Evolutionary conservation across 1,140 invertebrate genomes (phyloP), one percentile per base, ranked within the genome.

Genomic region (Magallana ariakensis): DNA sequence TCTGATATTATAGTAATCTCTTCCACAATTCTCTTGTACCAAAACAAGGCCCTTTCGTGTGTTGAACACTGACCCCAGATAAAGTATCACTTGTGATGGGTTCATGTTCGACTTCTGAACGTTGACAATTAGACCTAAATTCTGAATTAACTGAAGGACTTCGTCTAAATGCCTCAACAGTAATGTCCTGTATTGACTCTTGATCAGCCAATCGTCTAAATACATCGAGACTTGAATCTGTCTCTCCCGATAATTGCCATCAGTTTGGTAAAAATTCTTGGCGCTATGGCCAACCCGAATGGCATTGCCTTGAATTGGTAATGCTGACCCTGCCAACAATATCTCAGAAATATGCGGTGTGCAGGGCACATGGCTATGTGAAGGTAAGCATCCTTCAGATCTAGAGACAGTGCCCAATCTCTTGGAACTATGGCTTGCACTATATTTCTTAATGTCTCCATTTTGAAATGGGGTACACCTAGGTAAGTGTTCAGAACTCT

Each of bases 121-220:
- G n/a, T n/a, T n/a, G n/a, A n/a, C n/a, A n/a, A n/a, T n/a, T n/a
- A n/a, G n/a, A n/a, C n/a, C n/a, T n/a, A n/a, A n/a, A n/a, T n/a
- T n/a, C n/a, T n/a, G n/a, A n/a, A n/a, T n/a, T n/a, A n/a, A n/a
- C n/a, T n/a, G n/a, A n/a, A n/a, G n/a, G 1, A 66, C 62, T 19
- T 66, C 9, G 5, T 54, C 53, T 10, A 53, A 53, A 6, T 54
- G 26, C 9, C 19, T 57, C 26, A 53, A 53, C 26, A n/a, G 53
- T 46, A 53, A 26, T 19, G 19, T 16, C 3, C 55, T 83, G 53
- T 33, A 16, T 16, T 62, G 46, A 81, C 19, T n/a, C n/a, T n/a
- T n/a, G n/a, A 89, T n/a, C 11, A 89, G 33, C 85, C 86, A 87
- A 53, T 87, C 86, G 75, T 89, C 86, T 58, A 89, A 56, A 33